Evolutionary conservation across 2,113 vertebrate species (phyloP).

Genomic region (Panurus biarmicus): DNA sequence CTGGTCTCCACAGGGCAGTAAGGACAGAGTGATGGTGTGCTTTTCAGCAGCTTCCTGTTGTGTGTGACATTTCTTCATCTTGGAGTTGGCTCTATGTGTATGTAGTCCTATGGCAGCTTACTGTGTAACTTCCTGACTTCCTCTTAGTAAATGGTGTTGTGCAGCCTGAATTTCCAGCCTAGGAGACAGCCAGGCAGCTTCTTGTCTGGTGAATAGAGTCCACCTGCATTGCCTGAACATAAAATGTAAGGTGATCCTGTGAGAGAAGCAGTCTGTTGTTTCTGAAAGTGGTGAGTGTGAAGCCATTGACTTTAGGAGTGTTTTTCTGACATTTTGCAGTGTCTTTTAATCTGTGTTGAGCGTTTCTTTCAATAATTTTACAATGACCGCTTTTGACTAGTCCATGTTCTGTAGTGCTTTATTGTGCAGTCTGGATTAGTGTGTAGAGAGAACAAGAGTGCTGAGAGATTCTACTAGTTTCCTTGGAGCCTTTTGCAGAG

Average conservation of each 20-base stretch:
- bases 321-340: background rate
- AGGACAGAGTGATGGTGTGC: background rate
- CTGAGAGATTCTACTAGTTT: background rate
- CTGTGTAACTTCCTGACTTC: background rate
- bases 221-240: background rate
- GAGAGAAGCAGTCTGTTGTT: background rate
- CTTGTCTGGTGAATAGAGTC: background rate
- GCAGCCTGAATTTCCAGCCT: background rate
- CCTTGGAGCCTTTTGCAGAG: background rate
- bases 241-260: background rate
- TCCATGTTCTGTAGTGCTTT: background rate
- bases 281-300: background rate
- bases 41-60: background rate
- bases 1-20: background rate
- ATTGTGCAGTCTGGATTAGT: background rate
- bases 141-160: background rate
- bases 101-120: background rate
- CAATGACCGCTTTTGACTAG: background rate
- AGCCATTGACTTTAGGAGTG: background rate
- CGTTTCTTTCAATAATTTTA: background rate
- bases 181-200: background rate
- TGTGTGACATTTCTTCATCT: background rate
- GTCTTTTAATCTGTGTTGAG: background rate
- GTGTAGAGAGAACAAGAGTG: background rate
- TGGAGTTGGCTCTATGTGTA: accelerated